A percentile compares a stretch with the other conserved stretches of the same genome.
Conservation (phyloP, 1,140 invertebrate species). For the Ganaspis sp. region DNA sequence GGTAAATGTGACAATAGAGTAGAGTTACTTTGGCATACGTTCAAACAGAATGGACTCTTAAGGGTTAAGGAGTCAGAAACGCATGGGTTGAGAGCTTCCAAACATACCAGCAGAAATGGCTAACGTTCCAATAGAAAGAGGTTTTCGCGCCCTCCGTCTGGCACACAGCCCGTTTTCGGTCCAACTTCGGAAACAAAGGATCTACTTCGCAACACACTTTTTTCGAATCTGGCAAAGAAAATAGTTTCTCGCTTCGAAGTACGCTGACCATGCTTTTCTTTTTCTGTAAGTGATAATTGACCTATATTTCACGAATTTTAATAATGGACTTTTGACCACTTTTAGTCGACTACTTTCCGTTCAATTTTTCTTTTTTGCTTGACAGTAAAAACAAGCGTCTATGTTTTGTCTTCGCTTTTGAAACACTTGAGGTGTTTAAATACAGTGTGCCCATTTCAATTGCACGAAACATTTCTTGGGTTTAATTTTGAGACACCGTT, state of each 20-base stretch:
- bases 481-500: too few species aligned
- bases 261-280: neutral
- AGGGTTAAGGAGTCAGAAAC: constrained; percentile 34
- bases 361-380: too few species aligned
- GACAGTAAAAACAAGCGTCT: too few species aligned
- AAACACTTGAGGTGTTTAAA: too few species aligned
- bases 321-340: too few species aligned
- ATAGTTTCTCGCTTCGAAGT: constrained; percentile 23
- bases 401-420: too few species aligned
- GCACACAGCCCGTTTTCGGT: constrained; percentile 54
- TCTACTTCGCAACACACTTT: constrained; percentile 42
- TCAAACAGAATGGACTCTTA: constrained; percentile 60
- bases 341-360: too few species aligned
- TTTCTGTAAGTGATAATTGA: neutral
- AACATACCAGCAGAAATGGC: neutral
- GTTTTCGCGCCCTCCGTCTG: constrained; percentile 61
- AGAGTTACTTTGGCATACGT: constrained; percentile 57
- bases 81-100: constrained; percentile 15
- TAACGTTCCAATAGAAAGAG: constrained; percentile 55
- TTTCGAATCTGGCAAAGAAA: constrained; percentile 41
- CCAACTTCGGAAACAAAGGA: constrained; percentile 52
- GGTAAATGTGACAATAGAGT: neutral
- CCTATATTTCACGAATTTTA: too few species aligned
- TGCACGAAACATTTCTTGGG: too few species aligned
- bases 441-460: too few species aligned